Evolutionary conservation across 2,888 invertebrate species (phyloP).

Genomic region (Laspeyria flexula): DNA sequence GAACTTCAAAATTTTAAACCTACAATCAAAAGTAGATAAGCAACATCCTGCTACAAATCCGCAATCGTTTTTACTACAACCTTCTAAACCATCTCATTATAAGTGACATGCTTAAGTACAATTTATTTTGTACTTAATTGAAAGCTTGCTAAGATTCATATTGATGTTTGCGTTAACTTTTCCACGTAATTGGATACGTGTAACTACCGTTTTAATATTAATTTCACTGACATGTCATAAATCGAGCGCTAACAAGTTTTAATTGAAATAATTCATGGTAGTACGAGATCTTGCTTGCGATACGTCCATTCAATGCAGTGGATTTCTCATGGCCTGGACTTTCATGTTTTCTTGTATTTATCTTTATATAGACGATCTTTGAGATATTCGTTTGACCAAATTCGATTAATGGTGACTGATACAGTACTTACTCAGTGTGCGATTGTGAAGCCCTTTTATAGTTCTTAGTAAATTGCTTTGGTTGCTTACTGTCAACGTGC

Average conservation of each 20-base stretch:
- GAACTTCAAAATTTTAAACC: not conserved
- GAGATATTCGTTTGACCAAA: not conserved
- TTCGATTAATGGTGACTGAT: not conserved
- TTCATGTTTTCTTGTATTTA: not conserved
- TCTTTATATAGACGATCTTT: not conserved
- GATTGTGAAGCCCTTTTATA: no score
- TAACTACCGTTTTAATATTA: constrained; percentile 8
- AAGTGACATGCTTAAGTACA: not conserved
- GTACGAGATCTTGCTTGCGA: constrained; percentile 27
- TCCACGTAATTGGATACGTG: constrained; percentile 3
- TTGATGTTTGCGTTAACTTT: not conserved
- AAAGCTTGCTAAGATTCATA: not conserved
- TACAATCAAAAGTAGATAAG: not conserved
- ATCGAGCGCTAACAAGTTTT: constrained; percentile 16
- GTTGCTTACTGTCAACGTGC: no score
- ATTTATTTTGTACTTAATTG: not conserved
- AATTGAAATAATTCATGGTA: constrained; percentile 27
- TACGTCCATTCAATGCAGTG: constrained; percentile 39
- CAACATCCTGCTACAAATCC: not conserved
- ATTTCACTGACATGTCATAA: constrained; percentile 13
- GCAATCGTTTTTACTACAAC: not conserved
- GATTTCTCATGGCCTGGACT: not conserved
- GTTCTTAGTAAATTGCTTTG: no score
- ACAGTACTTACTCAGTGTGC: no score
- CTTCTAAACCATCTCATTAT: not conserved